Base-by-base conservation (phyloP, 1,140 invertebrate genomes). In the Diorhabda sublineata region DNA sequence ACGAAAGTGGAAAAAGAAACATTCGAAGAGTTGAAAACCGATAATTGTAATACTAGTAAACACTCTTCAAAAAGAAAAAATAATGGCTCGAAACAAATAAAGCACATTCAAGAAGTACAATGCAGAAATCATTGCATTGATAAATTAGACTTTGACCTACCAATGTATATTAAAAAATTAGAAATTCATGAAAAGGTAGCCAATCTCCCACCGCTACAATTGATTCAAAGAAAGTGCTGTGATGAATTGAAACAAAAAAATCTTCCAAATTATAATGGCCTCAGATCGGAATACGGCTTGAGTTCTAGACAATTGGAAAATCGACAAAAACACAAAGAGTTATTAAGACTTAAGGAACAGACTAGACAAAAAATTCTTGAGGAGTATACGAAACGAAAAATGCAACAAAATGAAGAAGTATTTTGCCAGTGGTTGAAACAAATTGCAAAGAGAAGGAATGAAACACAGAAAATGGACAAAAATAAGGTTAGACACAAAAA, bases 51-150 rank as follows among this genome's bases (percentile, higher is more conserved):
- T 44, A 45, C 8, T 9, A 60, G 47, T n/a, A 64, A 67, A 57
- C 64, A 60, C 61, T 8, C 5, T 26, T 7, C 57, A 9, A 73
- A 68, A 68, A 61, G 56, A 47, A 67, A 64, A 68, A 66, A 62
- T 2, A 56, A 57, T 56, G 1, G 11, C n/a, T 3, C 42, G 58
- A 7, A 66, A 59, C 62, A 11, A 43, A 26, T 26, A 45, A 5
- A 47, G 6, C 66, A 47, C 41, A 11, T 45, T 43, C 26, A 47
- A 9, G 67, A 69, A 67, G 73, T 81, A n/a, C 68, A 79, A 64
- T 81, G 80, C 61, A 79, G 75, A 66, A 66, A 73, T 41, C 80
- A 81, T 63, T 81, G 80, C 59, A 77, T 81, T 47, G 79, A 81
- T 58, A 74, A 69, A 66, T 45, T 80, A 44, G 80, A 81, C 56